Conservation (phyloP, 2,888 invertebrate species). For the Rosalia funebris region DNA sequence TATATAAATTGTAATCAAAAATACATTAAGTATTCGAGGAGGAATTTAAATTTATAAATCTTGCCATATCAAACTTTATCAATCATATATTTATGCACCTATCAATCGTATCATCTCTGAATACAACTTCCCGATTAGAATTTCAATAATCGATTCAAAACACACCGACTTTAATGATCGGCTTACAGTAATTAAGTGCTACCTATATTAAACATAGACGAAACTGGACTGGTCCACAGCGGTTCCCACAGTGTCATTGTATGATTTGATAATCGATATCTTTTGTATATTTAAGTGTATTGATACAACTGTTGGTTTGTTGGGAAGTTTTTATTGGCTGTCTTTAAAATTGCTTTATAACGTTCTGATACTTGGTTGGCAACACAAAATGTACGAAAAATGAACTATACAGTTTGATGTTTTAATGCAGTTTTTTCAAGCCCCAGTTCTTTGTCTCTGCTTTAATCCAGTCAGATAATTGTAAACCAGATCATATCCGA, state of each 20-base stretch:
- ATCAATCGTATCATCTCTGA: constrained; percentile 34
- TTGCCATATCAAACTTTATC: constrained; percentile 34
- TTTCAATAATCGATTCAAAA: constrained; percentile 41
- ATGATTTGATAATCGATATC: not conserved
- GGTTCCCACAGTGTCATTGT: constrained; percentile 5
- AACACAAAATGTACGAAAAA: too few relatives aligned
- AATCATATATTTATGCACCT: constrained; percentile 37
- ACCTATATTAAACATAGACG: constrained; percentile 16
- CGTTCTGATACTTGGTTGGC: too few relatives aligned
- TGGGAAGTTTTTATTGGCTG: too few relatives aligned
- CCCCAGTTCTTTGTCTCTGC: too few relatives aligned
- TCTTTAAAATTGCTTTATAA: too few relatives aligned
- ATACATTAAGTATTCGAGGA: constrained; percentile 42
- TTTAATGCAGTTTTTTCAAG: too few relatives aligned
- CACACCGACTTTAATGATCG: constrained; percentile 33
- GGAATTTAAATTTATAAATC: constrained; percentile 44
- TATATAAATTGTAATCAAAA: constrained; percentile 52
- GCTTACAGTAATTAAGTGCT: constrained; percentile 27
- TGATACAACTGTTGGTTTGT: not conserved
- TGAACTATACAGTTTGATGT: too few relatives aligned
- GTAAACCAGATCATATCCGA: too few relatives aligned
- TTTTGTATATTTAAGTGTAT: constrained; percentile 8
- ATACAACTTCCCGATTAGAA: constrained; percentile 40
- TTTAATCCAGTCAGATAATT: too few relatives aligned
- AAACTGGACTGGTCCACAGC: constrained; percentile 12